phyloP scores from a whole-genome alignment of 2,888 invertebrate species.

The Punctoribates punctum region DNA sequence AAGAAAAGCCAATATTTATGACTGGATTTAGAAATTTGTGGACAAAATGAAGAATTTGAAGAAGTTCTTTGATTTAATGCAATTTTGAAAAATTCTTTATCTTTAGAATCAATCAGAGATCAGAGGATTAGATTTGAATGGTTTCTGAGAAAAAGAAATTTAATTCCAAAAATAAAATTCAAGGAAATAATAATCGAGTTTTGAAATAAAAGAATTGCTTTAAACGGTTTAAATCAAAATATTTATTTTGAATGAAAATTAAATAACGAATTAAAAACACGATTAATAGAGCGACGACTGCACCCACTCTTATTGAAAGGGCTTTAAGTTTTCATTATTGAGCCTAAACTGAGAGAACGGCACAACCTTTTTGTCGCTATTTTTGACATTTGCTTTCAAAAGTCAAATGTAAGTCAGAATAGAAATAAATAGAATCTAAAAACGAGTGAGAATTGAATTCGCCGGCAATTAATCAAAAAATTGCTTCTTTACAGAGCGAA shows the following conservation, averaged over 20 bases:
- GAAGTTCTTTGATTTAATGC: background rate
- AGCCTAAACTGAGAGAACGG: background rate
- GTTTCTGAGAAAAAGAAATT: no score
- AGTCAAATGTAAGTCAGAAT: conserved; percentile 16
- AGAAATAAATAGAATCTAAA: conserved; percentile 10
- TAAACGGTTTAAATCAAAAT: no score
- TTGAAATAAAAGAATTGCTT: no score
- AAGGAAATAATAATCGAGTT: no score
- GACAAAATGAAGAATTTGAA: background rate
- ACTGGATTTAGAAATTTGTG: background rate
- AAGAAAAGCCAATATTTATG: background rate
- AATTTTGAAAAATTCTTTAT: background rate
- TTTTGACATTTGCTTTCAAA: conserved; percentile 5
- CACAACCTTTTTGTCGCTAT: background rate
- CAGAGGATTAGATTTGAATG: no score
- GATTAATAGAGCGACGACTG: background rate
- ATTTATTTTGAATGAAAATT: no score
- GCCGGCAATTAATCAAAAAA: background rate
- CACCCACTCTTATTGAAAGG: background rate
- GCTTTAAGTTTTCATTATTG: background rate
- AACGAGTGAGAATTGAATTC: background rate
- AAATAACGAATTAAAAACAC: no score
- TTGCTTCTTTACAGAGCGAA: background rate
- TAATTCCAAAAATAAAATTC: no score
- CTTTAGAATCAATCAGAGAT: no score